These are phyloP conservation scores for Barbus barbus DNA, from an alignment of 2,113 vertebrate species.

Conservation along the genomic window DNA sequence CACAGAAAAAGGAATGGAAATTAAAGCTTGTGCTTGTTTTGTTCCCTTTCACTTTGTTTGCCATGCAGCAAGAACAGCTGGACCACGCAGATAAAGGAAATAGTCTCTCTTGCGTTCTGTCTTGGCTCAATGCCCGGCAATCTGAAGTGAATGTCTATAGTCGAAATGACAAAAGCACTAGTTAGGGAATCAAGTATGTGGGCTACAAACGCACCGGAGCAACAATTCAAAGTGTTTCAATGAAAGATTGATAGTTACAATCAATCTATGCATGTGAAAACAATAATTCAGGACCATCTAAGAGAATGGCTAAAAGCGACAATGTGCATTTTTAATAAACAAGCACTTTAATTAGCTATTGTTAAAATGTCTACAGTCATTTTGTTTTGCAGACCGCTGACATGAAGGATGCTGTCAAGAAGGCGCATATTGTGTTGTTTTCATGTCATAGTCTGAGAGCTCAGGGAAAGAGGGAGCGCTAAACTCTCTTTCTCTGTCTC, in stretches of 20 bases:
- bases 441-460: conserved; percentile 39
- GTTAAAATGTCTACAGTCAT: conserved; percentile 30
- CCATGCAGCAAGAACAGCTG: conserved; percentile 39
- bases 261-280: conserved; percentile 34
- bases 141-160: conserved; percentile 40
- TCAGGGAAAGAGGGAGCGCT: conserved; percentile 5
- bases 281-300: conserved; percentile 40
- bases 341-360: conserved; percentile 48
- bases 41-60: conserved; percentile 52
- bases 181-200: conserved; percentile 27
- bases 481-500: no score
- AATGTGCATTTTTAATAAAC: conserved; percentile 53
- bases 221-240: neutral
- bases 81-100: conserved; percentile 46
- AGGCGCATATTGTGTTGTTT: conserved; percentile 32
- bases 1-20: conserved; percentile 27
- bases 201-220: neutral
- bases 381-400: conserved; percentile 36
- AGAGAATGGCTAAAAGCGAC: conserved; percentile 38
- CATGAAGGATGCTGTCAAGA: conserved; percentile 42
- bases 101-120: conserved; percentile 29
- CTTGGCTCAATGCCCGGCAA: conserved; percentile 48
- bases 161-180: conserved; percentile 28
- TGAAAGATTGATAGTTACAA: conserved; percentile 20
- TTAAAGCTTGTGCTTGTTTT: conserved; percentile 44